Evolutionary conservation across 2,797 vertebrate species (phyloP).

Genomic region (Pelobates cultripes): DNA sequence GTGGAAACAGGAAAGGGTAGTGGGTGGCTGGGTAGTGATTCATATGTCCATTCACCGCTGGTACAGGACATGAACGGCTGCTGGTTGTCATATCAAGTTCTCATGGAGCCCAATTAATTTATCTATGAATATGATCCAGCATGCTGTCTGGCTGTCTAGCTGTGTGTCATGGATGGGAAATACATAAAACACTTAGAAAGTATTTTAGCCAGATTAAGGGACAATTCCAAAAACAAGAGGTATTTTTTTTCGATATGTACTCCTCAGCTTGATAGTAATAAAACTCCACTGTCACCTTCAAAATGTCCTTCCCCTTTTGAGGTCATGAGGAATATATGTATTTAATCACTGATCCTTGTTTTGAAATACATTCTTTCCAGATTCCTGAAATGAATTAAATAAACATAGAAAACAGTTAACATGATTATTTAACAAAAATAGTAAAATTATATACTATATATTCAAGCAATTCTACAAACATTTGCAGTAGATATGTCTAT

Average conservation of each 20-base stretch:
- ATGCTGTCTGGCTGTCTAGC: constrained; percentile 61
- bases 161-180: constrained; percentile 39
- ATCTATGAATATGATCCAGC: constrained; percentile 48
- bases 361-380: background rate
- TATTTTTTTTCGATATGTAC: constrained; percentile 47
- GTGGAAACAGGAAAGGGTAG: constrained; percentile 89
- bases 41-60: constrained; percentile 86
- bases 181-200: constrained; percentile 27
- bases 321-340: constrained; percentile 3
- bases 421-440: no score
- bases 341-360: constrained; percentile 15
- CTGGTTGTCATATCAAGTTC: constrained; percentile 86
- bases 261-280: constrained; percentile 17
- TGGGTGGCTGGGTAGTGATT: constrained; percentile 85
- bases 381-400: constrained; percentile 29
- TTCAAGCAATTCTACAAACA: no score
- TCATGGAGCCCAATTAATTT: constrained; percentile 59
- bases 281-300: constrained; percentile 12
- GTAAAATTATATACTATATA: no score
- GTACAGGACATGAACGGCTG: constrained; percentile 79
- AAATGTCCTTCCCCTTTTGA: background rate
- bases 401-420: background rate
- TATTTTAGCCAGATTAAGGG: constrained; percentile 41
- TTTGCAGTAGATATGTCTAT: no score
- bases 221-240: constrained; percentile 51